Percentiles rank a stretch among this genome's conserved stretches.
Evolutionary conservation across 1,140 invertebrate species (phyloP).

Genomic region (Drosophila dunni): DNA sequence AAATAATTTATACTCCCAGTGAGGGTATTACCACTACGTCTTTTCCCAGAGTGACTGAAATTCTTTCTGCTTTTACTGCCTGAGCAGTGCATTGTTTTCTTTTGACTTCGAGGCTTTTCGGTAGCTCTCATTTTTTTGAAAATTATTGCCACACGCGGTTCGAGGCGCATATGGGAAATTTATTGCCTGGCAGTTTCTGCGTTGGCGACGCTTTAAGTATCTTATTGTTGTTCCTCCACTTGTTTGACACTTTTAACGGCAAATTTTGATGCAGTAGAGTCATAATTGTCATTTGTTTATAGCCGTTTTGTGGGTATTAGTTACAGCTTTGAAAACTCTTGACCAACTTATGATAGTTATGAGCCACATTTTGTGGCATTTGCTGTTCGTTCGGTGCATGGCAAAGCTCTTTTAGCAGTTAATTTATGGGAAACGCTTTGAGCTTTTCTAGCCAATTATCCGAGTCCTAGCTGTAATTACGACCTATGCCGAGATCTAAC

Average conservation of each 20-base stretch:
- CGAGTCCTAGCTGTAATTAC: constrained; percentile 23
- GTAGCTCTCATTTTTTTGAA: constrained; percentile 34
- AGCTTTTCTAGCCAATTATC: constrained; percentile 6
- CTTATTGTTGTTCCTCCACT: constrained; percentile 5
- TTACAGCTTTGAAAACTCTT: constrained; percentile 56
- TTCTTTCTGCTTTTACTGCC: constrained; percentile 18
- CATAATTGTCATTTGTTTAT: constrained; percentile 57
- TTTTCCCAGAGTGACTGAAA: neutral
- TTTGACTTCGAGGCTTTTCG: neutral
- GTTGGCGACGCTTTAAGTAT: constrained; percentile 47
- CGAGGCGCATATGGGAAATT: constrained; percentile 59
- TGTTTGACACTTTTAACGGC: constrained; percentile 51
- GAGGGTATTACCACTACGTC: neutral
- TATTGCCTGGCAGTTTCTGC: constrained; percentile 54
- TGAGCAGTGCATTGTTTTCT: constrained; percentile 33
- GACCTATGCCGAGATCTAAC: constrained; percentile 38
- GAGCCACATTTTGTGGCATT: neutral
- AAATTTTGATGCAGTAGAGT: constrained; percentile 54
- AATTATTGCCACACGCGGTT: constrained; percentile 66
- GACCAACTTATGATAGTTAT: constrained; percentile 23
- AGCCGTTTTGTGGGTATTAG: constrained; percentile 28
- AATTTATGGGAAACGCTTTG: neutral
- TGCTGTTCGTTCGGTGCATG: neutral
- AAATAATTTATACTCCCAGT: no score
- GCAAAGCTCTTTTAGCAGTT: neutral